Percentiles rank a stretch among this genome's conserved stretches.
phyloP scores from a whole-genome alignment of 2,113 vertebrate species.

The Tyrannus savana region DNA sequence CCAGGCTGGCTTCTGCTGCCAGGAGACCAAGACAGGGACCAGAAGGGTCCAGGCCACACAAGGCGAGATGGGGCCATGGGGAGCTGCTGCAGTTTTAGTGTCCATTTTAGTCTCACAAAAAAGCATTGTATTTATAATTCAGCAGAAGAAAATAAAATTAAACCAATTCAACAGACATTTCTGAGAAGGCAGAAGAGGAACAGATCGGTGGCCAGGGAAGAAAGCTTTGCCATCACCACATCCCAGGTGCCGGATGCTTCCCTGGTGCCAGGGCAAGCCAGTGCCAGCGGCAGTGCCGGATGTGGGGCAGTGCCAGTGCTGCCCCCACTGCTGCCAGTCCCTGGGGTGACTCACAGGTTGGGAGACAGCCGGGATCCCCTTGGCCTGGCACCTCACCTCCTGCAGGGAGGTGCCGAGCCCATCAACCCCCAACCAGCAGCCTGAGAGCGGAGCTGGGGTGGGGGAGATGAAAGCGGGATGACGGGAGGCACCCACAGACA shows the following conservation, averaged over 20 bases:
- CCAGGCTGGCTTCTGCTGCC: not conserved
- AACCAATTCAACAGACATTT: not conserved
- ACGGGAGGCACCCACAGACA: not conserved
- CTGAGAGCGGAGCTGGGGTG: not conserved
- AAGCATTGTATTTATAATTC: not conserved
- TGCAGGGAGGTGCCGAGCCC: not conserved
- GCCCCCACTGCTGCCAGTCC: not conserved
- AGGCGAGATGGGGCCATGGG: accelerated
- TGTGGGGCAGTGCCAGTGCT: not conserved
- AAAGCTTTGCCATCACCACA: not conserved
- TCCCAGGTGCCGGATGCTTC: not conserved
- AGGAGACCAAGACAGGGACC: accelerated
- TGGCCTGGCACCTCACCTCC: not conserved
- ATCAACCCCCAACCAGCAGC: not conserved
- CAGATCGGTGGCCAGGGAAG: not conserved
- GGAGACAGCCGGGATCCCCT: not conserved
- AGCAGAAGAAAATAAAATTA: not conserved
- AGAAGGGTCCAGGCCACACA: accelerated
- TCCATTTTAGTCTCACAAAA: not conserved
- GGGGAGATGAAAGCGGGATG: slow-evolving; percentile 1
- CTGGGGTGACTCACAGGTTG: not conserved
- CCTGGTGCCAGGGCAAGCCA: accelerated
- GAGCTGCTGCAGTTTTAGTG: not conserved
- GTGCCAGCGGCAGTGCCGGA: not conserved
- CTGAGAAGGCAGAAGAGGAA: not conserved